Evolutionary conservation across 2,113 vertebrate species (phyloP), one percentile per base, ranked within the genome.

Genomic region (Myrmophylax atrothorax): DNA sequence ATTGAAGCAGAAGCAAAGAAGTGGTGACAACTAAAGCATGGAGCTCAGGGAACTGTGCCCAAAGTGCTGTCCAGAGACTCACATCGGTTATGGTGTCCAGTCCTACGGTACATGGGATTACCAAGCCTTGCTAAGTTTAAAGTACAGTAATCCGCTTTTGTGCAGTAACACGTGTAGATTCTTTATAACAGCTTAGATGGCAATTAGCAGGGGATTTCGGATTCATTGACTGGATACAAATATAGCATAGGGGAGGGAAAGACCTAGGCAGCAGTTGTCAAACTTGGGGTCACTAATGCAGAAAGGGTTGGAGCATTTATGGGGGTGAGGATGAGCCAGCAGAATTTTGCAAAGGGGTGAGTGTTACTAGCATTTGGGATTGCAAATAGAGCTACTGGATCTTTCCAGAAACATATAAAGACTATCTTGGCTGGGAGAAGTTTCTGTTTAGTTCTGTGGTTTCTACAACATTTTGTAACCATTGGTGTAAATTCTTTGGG

Each of bases 111-210:
- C 85, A 55, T 3, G 12, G 79, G 93, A 95, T 96, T 97, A 95
- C 10, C 91, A 62, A 96, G 87, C 75, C 50, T 96, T 96, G 86
- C 87, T 95, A 93, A 93, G 66, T 91, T 75, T 87, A 95, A 97
- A 91, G 86, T 79, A 49, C 44, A 58, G 59, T 95, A 84, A 95
- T 95, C 97, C 94, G 97, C 94, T 96, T 97, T 78, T 15, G 18
- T 49, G 92, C 90, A 42, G 68, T 87, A 91, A 96, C 93, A 90
- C 40, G 58, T 87, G 50, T 96, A 55, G 80, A 66, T 96, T 89
- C 93, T 42, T 86, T 90, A 90, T 90, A 92, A 94, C 72, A 96
- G 84, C 91, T 96, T 95, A 93, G 91, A 95, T 94, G 89, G 89
- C 95, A 91, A 96, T 97, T 95, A 94, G 94, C 10, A 2, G 64